These are phyloP conservation scores for Pseudoips prasinana DNA, from an alignment of 2,888 invertebrate genomes.

Conservation along the genomic window DNA sequence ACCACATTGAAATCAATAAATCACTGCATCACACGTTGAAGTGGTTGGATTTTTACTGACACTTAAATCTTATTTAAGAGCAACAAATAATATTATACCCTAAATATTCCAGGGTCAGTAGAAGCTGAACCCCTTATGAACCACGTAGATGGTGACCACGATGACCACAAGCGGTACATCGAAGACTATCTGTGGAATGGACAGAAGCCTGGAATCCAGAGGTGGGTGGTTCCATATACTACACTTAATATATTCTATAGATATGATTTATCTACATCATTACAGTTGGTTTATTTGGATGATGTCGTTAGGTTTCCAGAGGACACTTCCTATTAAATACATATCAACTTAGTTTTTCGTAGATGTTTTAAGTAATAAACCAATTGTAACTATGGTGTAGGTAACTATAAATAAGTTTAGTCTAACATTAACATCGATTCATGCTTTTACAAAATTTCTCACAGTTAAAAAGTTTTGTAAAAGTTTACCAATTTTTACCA, in stretches of 20 bases:
- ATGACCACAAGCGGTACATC: constrained; percentile 72
- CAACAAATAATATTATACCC: neutral
- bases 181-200: constrained; percentile 78
- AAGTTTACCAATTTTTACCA: constrained; percentile 38
- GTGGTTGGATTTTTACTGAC: too few species aligned
- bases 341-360: too few species aligned
- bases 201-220: constrained; percentile 74
- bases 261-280: constrained; percentile 3
- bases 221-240: constrained; percentile 45
- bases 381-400: too few species aligned
- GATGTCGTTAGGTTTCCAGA: neutral
- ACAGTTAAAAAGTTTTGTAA: constrained; percentile 21
- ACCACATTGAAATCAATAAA: too few species aligned
- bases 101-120: constrained; percentile 75
- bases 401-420: constrained; percentile 9
- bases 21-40: too few species aligned
- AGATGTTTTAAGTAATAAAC: too few species aligned
- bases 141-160: constrained; percentile 81
- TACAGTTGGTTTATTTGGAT: constrained; percentile 15
- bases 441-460: constrained; percentile 24
- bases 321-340: too few species aligned
- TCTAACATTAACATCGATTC: constrained; percentile 20
- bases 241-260: constrained; percentile 1
- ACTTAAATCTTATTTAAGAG: too few species aligned
- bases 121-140: constrained; percentile 90